These are phyloP conservation scores for Leucophenga varia DNA, from an alignment of 1,140 invertebrate genomes.

Conservation along the genomic window DNA sequence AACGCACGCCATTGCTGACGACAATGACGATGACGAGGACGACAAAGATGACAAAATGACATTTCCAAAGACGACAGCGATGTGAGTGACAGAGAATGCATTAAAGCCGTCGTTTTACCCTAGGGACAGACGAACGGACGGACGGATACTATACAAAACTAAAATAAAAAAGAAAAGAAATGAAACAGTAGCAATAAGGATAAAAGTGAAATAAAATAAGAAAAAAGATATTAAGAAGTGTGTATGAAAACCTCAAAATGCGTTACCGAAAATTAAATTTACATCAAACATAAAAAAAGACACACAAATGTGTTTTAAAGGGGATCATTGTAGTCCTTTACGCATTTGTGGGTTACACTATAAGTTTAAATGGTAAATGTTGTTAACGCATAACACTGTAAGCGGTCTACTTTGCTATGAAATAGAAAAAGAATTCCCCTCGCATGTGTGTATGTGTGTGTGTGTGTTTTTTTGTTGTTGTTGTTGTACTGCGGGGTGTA, in stretches of 20 bases:
- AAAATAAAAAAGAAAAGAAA: neutral
- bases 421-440: too few relatives aligned
- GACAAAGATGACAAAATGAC: slow-evolving; percentile 17
- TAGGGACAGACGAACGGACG: slow-evolving; percentile 19
- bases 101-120: slow-evolving; percentile 29
- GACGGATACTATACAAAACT: neutral
- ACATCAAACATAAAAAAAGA: too few relatives aligned
- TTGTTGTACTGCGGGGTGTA: slow-evolving; percentile 13
- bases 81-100: slow-evolving; percentile 37
- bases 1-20: too few relatives aligned
- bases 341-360: too few relatives aligned
- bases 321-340: too few relatives aligned
- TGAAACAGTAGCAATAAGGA: too few relatives aligned
- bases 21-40: too few relatives aligned
- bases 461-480: too few relatives aligned
- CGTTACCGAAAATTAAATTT: slow-evolving; percentile 50
- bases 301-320: too few relatives aligned
- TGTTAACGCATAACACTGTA: too few relatives aligned
- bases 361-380: too few relatives aligned
- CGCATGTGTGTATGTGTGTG: neutral
- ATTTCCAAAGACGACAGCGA: slow-evolving; percentile 17
- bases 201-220: neutral
- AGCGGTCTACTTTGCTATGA: too few relatives aligned
- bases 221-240: neutral
- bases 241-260: slow-evolving; percentile 39